A percentile compares a stretch with the other conserved stretches of the same genome.
Conservation (phyloP, 2,888 invertebrate species). For the Microctonus brassicae region DNA sequence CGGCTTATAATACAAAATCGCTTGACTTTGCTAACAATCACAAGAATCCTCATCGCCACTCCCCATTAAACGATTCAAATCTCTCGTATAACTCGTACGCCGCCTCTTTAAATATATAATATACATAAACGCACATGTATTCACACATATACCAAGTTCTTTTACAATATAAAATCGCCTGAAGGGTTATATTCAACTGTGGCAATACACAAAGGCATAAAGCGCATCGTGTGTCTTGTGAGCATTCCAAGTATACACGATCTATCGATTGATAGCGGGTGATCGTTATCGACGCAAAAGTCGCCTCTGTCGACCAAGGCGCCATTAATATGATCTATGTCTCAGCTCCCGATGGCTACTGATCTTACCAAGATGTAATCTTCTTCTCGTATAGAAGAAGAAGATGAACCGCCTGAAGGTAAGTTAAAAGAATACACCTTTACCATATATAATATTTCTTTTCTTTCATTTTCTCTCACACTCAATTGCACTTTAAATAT, state of each 20-base stretch:
- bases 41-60: not conserved
- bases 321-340: constrained; percentile 68
- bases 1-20: not conserved
- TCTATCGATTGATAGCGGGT: constrained; percentile 51
- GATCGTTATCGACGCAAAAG: constrained; percentile 49
- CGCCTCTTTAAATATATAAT: not conserved
- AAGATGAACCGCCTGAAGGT: constrained; percentile 13
- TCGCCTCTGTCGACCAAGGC: constrained; percentile 47
- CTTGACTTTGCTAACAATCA: constrained; percentile 1
- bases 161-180: constrained; percentile 17
- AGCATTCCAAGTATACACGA: constrained; percentile 28
- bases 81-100: not conserved
- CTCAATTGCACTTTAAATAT: not conserved
- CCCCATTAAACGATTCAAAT: constrained; percentile 3
- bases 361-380: constrained; percentile 57
- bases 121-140: not conserved
- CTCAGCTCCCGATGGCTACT: constrained; percentile 63
- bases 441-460: constrained; percentile 8
- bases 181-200: constrained; percentile 20
- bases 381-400: constrained; percentile 28
- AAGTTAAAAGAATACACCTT: not conserved
- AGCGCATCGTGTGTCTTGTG: constrained; percentile 10
- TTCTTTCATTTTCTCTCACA: constrained; percentile 21
- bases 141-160: not conserved
- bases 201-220: constrained; percentile 14